Evolutionary conservation across 2,888 invertebrate genomes (phyloP).

Genomic region (Deroplatys truncata): DNA sequence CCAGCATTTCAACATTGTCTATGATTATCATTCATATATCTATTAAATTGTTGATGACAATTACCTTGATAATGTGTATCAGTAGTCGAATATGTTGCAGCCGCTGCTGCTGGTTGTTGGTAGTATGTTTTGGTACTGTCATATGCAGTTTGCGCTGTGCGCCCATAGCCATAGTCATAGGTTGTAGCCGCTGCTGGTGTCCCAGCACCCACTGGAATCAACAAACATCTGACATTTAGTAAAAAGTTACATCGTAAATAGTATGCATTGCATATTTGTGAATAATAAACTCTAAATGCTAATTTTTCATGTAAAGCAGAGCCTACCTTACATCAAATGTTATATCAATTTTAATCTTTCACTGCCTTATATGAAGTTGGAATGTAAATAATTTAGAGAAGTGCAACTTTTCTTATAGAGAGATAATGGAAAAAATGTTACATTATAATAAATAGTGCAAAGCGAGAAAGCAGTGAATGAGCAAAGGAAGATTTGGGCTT

Average conservation of each 20-base stretch:
- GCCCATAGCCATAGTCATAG: slow-evolving; percentile 67
- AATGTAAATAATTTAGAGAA: too few species aligned
- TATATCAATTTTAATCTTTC: too few species aligned
- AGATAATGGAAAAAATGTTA: too few species aligned
- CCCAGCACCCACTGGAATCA: slow-evolving; percentile 38
- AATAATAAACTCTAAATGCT: not conserved
- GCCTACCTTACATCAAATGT: too few species aligned
- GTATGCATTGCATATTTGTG: not conserved
- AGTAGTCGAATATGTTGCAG: slow-evolving; percentile 54
- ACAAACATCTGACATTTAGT: slow-evolving; percentile 16
- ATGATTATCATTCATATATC: not conserved
- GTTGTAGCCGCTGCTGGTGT: slow-evolving; percentile 54
- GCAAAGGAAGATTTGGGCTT: too few species aligned
- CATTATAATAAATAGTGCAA: too few species aligned
- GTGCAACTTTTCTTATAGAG: too few species aligned
- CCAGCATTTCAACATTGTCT: too few species aligned
- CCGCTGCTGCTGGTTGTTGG: slow-evolving; percentile 71
- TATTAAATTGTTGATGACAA: not conserved
- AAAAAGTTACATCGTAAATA: not conserved
- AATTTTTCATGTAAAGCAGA: too few species aligned
- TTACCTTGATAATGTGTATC: slow-evolving; percentile 45
- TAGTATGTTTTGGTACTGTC: slow-evolving; percentile 81
- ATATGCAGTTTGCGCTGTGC: slow-evolving; percentile 61
- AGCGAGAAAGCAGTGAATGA: too few species aligned
- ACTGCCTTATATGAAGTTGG: too few species aligned